These are phyloP conservation scores for Noctua janthina DNA, from an alignment of 2,888 invertebrate species.

Conservation along the genomic window DNA sequence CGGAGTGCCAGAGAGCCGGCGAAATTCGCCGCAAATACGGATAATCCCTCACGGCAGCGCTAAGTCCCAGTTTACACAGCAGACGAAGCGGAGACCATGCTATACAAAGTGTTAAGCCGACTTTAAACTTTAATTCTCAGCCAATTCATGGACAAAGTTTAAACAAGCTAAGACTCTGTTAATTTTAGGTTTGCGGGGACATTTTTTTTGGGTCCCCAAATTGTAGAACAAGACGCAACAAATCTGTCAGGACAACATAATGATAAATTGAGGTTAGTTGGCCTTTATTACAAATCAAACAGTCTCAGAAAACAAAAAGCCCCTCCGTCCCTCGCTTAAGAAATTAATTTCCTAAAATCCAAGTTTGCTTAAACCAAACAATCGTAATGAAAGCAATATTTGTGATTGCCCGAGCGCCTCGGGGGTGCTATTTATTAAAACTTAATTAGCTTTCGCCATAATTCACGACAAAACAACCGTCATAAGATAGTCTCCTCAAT, in stretches of 20 bases:
- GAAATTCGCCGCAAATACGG: slow-evolving; percentile 79
- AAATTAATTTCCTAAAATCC: slow-evolving; percentile 38
- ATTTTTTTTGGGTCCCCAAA: not conserved
- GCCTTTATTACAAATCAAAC: slow-evolving; percentile 38
- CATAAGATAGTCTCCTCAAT: slow-evolving; percentile 56
- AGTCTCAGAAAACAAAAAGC: not conserved
- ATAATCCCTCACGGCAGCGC: slow-evolving; percentile 82
- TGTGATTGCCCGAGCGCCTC: slow-evolving; percentile 38
- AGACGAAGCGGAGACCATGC: slow-evolving; percentile 72
- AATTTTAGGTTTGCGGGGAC: slow-evolving; percentile 19
- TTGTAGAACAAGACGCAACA: not conserved
- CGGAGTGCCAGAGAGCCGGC: slow-evolving; percentile 65
- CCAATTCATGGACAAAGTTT: slow-evolving; percentile 57
- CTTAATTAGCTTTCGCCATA: slow-evolving; percentile 67
- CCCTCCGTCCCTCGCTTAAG: not conserved
- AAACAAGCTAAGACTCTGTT: slow-evolving; percentile 48
- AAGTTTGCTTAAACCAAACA: slow-evolving; percentile 37
- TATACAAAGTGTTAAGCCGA: slow-evolving; percentile 62
- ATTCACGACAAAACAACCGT: slow-evolving; percentile 62
- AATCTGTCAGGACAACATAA: not conserved
- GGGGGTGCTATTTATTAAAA: slow-evolving; percentile 62
- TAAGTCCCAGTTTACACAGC: slow-evolving; percentile 78
- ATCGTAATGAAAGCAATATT: slow-evolving; percentile 45
- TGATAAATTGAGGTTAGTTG: slow-evolving; percentile 12
- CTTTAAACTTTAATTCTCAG: slow-evolving; percentile 67